Percentiles rank a stretch among this genome's conserved stretches.
Conservation (phyloP, 2,113 vertebrate genomes). For the Arothron firmamentum region DNA sequence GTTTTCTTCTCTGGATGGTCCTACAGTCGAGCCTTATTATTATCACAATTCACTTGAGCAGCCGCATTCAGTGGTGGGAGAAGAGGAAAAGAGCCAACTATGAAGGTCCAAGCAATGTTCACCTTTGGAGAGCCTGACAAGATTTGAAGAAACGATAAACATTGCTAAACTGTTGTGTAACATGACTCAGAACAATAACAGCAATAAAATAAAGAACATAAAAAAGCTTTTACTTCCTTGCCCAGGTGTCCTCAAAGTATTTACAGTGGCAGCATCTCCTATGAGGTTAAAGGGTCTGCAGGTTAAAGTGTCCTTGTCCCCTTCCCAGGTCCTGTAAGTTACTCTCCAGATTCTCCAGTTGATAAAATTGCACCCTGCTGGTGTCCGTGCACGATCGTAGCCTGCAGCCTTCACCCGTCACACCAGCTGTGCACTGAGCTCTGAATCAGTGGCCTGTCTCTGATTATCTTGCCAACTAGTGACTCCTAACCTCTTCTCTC, state of each 20-base stretch:
- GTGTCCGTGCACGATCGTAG: slow-evolving; percentile 17
- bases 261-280: too few relatives aligned
- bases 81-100: too few relatives aligned
- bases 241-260: slow-evolving; percentile 4
- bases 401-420: slow-evolving; percentile 42
- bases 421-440: slow-evolving; percentile 53
- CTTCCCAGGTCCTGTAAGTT: too few relatives aligned
- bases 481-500: slow-evolving; percentile 32
- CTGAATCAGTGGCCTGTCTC: slow-evolving; percentile 36
- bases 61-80: too few relatives aligned
- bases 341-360: slow-evolving; percentile 10
- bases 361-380: slow-evolving; percentile 16
- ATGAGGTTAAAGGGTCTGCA: too few relatives aligned
- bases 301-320: too few relatives aligned
- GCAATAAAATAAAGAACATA: not conserved
- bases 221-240: not conserved
- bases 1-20: not conserved
- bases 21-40: not conserved
- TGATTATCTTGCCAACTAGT: slow-evolving; percentile 43
- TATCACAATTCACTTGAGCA: too few relatives aligned
- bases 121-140: not conserved
- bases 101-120: too few relatives aligned
- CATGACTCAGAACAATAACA: not conserved
- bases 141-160: not conserved
- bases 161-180: not conserved